Evolutionary conservation across 30 jellyfish, hydroid and myxozoan species (phyloP), one percentile per base, ranked within the genome.

Genomic region (Turritopsis dohrnii): DNA sequence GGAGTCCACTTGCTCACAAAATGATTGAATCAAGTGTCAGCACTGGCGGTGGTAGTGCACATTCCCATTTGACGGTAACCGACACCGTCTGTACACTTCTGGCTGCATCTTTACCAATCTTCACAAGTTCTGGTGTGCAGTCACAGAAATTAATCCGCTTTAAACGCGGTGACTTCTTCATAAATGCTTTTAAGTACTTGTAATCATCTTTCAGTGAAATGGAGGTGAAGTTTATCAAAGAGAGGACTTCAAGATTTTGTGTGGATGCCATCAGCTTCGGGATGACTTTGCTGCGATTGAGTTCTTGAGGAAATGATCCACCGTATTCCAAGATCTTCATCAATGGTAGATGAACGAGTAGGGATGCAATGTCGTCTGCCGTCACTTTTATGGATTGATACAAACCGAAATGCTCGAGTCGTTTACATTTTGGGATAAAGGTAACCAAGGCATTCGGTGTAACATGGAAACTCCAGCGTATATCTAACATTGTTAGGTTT

Each of bases 1-100:
- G 28, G 52, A n/a, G n/a, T n/a, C n/a, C n/a, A n/a, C n/a, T n/a
- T n/a, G n/a, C n/a, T 41, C 41, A 30, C 83, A 28, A 22, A n/a
- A 75, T 83, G 20, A 94, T 89, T 41, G 88, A 75, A 66, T 94
- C 99, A 18, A 94, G 84, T 17, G 99, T 94, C 20, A 74, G 72
- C 17, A 21, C 28, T 16, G 99, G 99, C 53, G 99, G 99, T 19
- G 99, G 99, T 66, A 94, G 83, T 1, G 99, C 99, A 79, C 99
- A 94, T 71, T 94, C 99, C 99, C 99, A 94, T 84, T 75, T 79
- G 54, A 86, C 95, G 0, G 99, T 94, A 22, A 94, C 87, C 30
- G 54, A n/a, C 27, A 89, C 96, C 25, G 81, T 26, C 84, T 66
- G 29, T 17, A 28, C 27, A 7, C 31, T 21, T 29, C 71, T 28